Base-by-base conservation (phyloP, 1,140 invertebrate genomes). In the Drosophila mauritiana region DNA sequence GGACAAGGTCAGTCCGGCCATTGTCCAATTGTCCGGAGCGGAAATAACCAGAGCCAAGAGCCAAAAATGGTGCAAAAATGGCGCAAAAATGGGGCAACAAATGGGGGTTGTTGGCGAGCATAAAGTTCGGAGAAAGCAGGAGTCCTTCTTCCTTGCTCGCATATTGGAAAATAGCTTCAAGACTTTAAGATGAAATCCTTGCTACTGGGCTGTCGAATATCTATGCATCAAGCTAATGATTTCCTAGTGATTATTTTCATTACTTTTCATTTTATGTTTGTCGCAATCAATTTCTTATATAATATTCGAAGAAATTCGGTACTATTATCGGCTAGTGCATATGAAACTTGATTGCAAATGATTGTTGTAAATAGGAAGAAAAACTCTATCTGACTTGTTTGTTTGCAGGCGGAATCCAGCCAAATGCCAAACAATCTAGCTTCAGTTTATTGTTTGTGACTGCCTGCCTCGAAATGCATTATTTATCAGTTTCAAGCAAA, bases 1-100 rank as follows among this genome's bases (percentile, higher is more conserved):
- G 36, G 52, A 63, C 83, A 88, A 88, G 83, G 79, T 79, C 83
- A 76, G 15, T 4, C 22, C 36, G 22, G 43, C 45, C 73, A 73
- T 65, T 84, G 72, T 68, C 55, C 77, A 36, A 69, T 65, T 77
- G 72, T 73, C 55, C 77, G 17, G 54, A 17, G 61, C 58, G 45
- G 48, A 61, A 76, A 40, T 54, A 57, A 48, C 8, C 31, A 64
- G 48, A 27, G 51, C 64, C 69, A 58, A 59, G 56, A 45, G 63
- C 27, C 65, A 54, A 37, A 37, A 15, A 46, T 4, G 20, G 17
- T 8, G 31, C 31, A 31, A 31, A 31, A 31, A 31, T 31, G 31
- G 27, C 1, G 31, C 31, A 31, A 10, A 31, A 31, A 31, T 31
- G 31, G 31, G 27, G 27, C 6, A 27, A 6, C 6, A 27, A 31